Conservation (phyloP, 2,113 vertebrate genomes). For the Oryzias curvinotus region DNA sequence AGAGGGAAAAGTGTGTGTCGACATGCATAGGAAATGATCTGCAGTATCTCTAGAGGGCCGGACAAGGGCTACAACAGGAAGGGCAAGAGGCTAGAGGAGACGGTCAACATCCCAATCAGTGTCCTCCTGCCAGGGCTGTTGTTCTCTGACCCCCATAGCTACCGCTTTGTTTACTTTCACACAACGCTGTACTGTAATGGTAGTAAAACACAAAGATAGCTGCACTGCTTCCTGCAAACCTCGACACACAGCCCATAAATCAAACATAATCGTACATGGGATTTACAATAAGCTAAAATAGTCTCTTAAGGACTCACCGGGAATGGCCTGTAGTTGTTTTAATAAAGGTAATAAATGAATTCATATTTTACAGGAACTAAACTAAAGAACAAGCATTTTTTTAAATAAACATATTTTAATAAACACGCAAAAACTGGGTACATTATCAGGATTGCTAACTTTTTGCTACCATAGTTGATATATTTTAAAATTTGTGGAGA, state of each 20-base stretch:
- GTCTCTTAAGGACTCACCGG: slow-evolving; percentile 36
- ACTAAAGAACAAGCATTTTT: no score
- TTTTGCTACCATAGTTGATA: slow-evolving; percentile 42
- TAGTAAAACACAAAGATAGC: slow-evolving; percentile 46
- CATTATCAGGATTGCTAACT: no score
- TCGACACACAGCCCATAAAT: slow-evolving; percentile 46
- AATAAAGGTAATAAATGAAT: slow-evolving; percentile 26
- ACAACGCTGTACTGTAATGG: slow-evolving; percentile 48
- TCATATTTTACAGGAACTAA: not conserved
- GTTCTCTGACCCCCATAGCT: slow-evolving; percentile 42
- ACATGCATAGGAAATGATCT: slow-evolving; percentile 64
- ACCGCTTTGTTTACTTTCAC: slow-evolving; percentile 58
- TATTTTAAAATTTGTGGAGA: slow-evolving; percentile 42
- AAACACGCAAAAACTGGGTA: not conserved
- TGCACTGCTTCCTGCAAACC: slow-evolving; percentile 28
- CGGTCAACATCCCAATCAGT: slow-evolving; percentile 64
- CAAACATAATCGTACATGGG: slow-evolving; percentile 17
- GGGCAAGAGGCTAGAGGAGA: slow-evolving; percentile 67
- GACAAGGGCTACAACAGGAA: slow-evolving; percentile 66
- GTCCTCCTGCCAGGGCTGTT: slow-evolving; percentile 52
- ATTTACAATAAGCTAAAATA: slow-evolving; percentile 41
- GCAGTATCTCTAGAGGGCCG: slow-evolving; percentile 52
- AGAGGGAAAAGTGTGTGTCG: slow-evolving; percentile 55
- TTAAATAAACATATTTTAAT: not conserved
- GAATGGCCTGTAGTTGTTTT: slow-evolving; percentile 31